Base-by-base conservation (phyloP, 1,140 invertebrate genomes). In the Cydia splendana region DNA sequence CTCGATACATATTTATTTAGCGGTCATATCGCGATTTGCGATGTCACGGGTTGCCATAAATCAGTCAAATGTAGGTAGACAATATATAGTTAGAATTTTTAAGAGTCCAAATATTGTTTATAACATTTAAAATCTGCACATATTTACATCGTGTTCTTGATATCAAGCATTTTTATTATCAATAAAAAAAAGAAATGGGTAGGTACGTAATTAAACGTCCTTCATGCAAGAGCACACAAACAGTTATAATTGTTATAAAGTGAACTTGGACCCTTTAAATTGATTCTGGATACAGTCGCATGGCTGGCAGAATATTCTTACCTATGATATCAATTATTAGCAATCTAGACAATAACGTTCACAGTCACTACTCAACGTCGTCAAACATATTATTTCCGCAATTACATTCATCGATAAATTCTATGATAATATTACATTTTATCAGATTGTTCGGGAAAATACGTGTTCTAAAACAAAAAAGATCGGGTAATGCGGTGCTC, bases 331-430 rank as follows among this genome's bases (percentile, higher is more conserved):
- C 67, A 71, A 71, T 71, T 71, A 71, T 6, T 71, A 7, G 30
- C 67, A 71, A 71, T 71, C 67, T 71, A 71, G 34, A 71, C 67
- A 71, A 62, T 62, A 62, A 38, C 67, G 67, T 71, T 71, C 67
- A 71, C n/a, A 38, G 30, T 71, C 15, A 71, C n/a, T 71, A 38
- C 67, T 71, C 67, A 42, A 45, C 34, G 18, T 20, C 67, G n/a
- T 42, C 67, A 45, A 38, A 71, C n/a, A 71, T 34, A 71, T 71
- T 34, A 71, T 71, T 71, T 71, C 67, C 67, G 67, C 67, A 71
- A 69, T 69, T 69, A 38, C 15, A 42, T 69, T 6, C 2, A 42
- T 69, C 30, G 34, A 69, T 69, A 38, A 69, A 34, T 69, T 38
- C 30, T 18, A 18, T 69, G 30, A n/a, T n/a, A n/a, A 69, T 69